phyloP scores from a whole-genome alignment of 2,113 vertebrate genomes.

The Spea multiplicata region DNA sequence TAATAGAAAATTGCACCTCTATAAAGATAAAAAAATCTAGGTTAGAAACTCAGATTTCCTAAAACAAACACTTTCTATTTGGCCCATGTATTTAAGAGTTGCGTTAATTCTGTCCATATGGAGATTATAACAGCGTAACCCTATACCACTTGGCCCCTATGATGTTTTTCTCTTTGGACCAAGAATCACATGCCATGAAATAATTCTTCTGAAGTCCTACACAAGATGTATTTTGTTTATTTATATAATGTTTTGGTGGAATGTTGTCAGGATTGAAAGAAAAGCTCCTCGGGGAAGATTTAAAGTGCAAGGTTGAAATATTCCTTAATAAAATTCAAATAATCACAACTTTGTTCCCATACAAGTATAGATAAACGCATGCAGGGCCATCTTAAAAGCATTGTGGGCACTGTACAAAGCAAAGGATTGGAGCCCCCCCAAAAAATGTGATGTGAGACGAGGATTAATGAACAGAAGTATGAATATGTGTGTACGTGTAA shows the following conservation, averaged over 20 bases:
- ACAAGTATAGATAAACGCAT: too few species aligned
- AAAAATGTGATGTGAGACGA: too few species aligned
- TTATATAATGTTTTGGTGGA: neutral
- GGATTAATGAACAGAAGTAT: too few species aligned
- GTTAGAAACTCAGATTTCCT: slow-evolving; percentile 19
- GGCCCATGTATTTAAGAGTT: slow-evolving; percentile 20
- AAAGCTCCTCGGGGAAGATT: neutral
- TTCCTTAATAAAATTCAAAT: too few species aligned
- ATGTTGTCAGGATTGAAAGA: neutral
- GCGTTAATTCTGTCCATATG: slow-evolving; percentile 28
- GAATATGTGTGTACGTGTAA: too few species aligned
- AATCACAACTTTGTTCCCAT: too few species aligned
- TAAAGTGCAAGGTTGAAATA: too few species aligned
- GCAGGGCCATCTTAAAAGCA: too few species aligned
- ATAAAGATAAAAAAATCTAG: slow-evolving; percentile 10
- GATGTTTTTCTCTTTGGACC: neutral
- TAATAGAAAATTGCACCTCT: too few species aligned
- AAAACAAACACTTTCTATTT: slow-evolving; percentile 4
- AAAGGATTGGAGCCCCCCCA: too few species aligned
- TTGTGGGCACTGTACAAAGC: too few species aligned
- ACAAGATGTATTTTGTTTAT: neutral
- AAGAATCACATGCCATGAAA: neutral
- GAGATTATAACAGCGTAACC: slow-evolving; percentile 23
- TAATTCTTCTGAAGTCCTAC: neutral
- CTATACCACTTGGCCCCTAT: slow-evolving; percentile 8